Percentiles rank a stretch among this genome's conserved stretches.
Conservation (phyloP, 2,888 invertebrate genomes). For the Calliopum simillimum region DNA sequence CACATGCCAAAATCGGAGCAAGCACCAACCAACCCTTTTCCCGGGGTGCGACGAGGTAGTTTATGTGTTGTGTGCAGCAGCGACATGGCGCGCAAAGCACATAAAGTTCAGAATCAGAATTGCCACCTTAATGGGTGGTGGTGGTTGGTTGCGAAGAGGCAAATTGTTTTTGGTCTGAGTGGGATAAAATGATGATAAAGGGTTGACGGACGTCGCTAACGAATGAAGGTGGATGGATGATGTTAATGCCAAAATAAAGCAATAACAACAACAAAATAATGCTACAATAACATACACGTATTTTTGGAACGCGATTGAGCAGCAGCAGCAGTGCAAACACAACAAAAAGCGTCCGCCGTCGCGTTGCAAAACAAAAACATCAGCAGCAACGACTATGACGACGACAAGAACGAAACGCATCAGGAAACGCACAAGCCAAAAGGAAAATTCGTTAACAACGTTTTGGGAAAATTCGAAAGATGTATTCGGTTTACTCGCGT, state of each 20-base stretch:
- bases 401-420: constrained; percentile 11
- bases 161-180: not conserved
- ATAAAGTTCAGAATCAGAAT: not conserved
- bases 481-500: no score
- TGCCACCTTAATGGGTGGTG: constrained; percentile 10
- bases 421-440: constrained; percentile 16
- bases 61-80: constrained; percentile 4
- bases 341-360: not conserved
- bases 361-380: not conserved
- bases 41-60: constrained; percentile 21
- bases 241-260: not conserved
- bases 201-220: not conserved
- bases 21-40: constrained; percentile 36
- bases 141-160: not conserved
- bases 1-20: not conserved
- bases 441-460: constrained; percentile 2
- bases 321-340: not conserved
- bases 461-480: no score
- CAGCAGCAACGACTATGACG: not conserved
- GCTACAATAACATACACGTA: no score
- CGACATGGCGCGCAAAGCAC: constrained; percentile 11
- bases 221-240: not conserved
- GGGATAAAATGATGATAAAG: not conserved
- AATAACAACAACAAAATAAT: no score
- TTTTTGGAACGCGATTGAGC: no score